Conservation (phyloP, 2,888 invertebrate species). For the Andrena hattorfiana region DNA sequence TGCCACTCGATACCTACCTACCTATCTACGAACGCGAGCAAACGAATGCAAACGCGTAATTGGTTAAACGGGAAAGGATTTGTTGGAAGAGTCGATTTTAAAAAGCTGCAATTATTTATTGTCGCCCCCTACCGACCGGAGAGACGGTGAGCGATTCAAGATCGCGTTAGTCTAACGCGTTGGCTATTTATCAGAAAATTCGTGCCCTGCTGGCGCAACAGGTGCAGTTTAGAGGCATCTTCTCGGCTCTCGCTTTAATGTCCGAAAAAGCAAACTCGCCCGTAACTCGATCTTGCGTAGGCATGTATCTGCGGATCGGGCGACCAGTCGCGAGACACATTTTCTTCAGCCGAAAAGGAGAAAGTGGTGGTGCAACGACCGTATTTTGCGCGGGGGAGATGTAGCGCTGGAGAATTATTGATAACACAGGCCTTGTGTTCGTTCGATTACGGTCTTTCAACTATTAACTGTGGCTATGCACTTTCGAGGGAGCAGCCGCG, state of each 20-base stretch:
- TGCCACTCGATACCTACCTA: not conserved
- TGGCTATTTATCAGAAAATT: slow-evolving; percentile 70
- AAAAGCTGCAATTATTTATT: slow-evolving; percentile 32
- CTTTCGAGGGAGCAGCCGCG: not conserved
- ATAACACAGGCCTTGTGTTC: not conserved
- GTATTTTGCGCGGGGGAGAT: not conserved
- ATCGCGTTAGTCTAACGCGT: slow-evolving; percentile 55
- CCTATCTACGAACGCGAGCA: not conserved
- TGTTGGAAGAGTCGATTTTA: slow-evolving; percentile 18
- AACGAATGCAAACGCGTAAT: not conserved
- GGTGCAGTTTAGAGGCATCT: slow-evolving; percentile 70
- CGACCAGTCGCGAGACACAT: slow-evolving; percentile 10
- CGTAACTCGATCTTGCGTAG: slow-evolving; percentile 44
- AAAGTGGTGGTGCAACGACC: not conserved
- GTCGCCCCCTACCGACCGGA: slow-evolving; percentile 12
- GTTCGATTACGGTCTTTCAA: not conserved
- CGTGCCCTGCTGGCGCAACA: slow-evolving; percentile 66
- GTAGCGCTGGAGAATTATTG: not conserved
- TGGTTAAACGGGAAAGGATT: slow-evolving; percentile 3
- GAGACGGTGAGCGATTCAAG: slow-evolving; percentile 49
- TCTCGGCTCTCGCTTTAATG: slow-evolving; percentile 57
- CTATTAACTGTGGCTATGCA: not conserved
- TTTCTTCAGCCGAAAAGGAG: not conserved
- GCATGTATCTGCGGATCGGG: slow-evolving; percentile 18
- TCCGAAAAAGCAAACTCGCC: slow-evolving; percentile 56